Evolutionary conservation across 2,888 invertebrate genomes (phyloP).

Genomic region (Acheta domesticus): DNA sequence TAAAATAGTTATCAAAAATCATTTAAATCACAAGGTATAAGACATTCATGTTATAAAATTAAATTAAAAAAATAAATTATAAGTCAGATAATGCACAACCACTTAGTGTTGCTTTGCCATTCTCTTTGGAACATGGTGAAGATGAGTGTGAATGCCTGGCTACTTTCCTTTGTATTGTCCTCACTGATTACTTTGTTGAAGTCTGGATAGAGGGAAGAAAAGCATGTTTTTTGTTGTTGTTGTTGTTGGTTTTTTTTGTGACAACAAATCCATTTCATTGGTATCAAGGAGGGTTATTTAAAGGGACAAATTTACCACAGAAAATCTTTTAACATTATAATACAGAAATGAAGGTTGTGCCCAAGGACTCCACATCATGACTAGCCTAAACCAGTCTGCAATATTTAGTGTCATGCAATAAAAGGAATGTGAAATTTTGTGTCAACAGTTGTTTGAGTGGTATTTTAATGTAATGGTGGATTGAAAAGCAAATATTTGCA

Average conservation of each 20-base stretch:
- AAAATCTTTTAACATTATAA: neutral
- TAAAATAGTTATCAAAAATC: constrained; percentile 10
- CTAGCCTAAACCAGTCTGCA: neutral
- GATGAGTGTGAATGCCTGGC: no score
- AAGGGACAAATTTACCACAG: neutral
- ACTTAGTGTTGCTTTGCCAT: neutral
- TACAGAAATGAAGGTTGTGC: neutral
- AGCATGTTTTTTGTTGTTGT: no score
- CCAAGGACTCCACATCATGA: neutral
- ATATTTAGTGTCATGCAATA: neutral
- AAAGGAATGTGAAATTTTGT: no score
- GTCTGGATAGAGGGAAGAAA: no score
- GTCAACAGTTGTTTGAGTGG: no score
- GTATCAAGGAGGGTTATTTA: neutral
- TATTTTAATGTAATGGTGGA: no score
- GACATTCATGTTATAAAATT: constrained; percentile 24
- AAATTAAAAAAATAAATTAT: constrained; percentile 27
- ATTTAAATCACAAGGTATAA: neutral
- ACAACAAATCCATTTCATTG: neutral
- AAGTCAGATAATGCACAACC: constrained; percentile 29
- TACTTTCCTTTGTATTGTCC: no score
- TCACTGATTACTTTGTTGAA: no score
- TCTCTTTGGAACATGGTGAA: neutral
- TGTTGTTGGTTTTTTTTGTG: no score
- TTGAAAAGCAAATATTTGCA: no score